A percentile compares a stretch with the other conserved stretches of the same genome.
phyloP scores from a whole-genome alignment of 1,140 invertebrate genomes.

The Lineus longissimus region DNA sequence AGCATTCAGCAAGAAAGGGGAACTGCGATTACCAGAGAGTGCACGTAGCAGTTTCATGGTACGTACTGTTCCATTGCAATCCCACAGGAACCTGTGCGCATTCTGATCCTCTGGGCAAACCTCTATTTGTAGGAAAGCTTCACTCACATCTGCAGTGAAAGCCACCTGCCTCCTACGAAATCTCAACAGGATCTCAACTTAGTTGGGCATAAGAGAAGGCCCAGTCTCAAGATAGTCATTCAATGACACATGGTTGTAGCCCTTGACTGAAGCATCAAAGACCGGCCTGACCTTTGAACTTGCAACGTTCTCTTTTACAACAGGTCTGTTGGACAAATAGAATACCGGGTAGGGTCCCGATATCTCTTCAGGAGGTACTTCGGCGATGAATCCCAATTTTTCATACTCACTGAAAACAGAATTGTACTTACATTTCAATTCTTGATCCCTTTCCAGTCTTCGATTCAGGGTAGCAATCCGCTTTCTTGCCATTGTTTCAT shows the following conservation, averaged over 20 bases:
- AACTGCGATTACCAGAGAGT: constrained; percentile 3
- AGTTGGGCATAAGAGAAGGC: constrained; percentile 13
- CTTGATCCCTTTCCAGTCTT: no score
- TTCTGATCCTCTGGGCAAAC: constrained; percentile 3
- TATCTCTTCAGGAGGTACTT: background rate
- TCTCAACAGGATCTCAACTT: constrained; percentile 6
- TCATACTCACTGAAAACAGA: no score
- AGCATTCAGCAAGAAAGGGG: no score
- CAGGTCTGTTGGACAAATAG: constrained; percentile 44
- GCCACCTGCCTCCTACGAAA: constrained; percentile 6
- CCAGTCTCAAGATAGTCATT: constrained; percentile 40
- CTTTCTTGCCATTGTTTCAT: no score
- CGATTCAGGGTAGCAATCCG: no score
- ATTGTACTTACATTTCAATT: no score
- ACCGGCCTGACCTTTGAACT: no score
- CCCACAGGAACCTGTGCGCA: no score
- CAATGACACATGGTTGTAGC: constrained; percentile 27
- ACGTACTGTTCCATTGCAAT: no score
- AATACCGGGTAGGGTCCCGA: background rate
- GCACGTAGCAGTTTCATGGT: constrained; percentile 2
- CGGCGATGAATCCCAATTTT: no score
- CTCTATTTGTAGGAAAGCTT: constrained; percentile 15
- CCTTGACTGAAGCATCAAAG: constrained; percentile 44
- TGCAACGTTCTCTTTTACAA: constrained; percentile 40
- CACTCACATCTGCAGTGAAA: constrained; percentile 10